Evolutionary conservation across 2,888 invertebrate species (phyloP).

Genomic region (Kryphioiulus occultus): DNA sequence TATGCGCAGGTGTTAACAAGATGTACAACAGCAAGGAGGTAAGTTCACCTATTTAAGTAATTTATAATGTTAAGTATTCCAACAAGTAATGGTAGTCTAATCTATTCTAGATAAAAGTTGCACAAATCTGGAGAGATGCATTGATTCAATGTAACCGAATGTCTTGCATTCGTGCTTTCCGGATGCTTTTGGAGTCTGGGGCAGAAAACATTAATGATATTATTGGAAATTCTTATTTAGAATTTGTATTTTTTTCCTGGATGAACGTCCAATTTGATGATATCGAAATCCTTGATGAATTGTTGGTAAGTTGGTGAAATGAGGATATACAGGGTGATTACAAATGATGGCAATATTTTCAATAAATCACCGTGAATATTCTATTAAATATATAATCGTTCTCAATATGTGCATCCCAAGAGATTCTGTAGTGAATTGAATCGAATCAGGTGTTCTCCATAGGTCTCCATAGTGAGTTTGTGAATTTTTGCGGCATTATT

Average conservation of each 20-base stretch:
- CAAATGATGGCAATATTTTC: no score
- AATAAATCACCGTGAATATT: no score
- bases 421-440: no score
- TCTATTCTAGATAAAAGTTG: neutral
- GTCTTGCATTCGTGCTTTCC: slow-evolving; percentile 20
- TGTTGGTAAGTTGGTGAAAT: neutral
- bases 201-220: neutral
- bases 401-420: no score
- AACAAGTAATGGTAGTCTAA: neutral
- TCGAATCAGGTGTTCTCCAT: no score
- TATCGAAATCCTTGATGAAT: neutral
- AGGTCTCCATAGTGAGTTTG: no score
- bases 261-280: neutral
- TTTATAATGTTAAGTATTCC: neutral
- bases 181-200: neutral
- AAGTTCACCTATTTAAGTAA: neutral
- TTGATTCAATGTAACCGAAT: slow-evolving; percentile 41
- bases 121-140: slow-evolving; percentile 46
- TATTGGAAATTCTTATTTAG: neutral
- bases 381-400: no score
- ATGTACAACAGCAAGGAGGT: neutral
- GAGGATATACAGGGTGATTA: neutral
- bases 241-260: slow-evolving; percentile 1
- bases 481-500: no score
- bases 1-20: neutral